Evolutionary conservation across 2,888 invertebrate species (phyloP).

Genomic region (Tetropium fuscum): DNA sequence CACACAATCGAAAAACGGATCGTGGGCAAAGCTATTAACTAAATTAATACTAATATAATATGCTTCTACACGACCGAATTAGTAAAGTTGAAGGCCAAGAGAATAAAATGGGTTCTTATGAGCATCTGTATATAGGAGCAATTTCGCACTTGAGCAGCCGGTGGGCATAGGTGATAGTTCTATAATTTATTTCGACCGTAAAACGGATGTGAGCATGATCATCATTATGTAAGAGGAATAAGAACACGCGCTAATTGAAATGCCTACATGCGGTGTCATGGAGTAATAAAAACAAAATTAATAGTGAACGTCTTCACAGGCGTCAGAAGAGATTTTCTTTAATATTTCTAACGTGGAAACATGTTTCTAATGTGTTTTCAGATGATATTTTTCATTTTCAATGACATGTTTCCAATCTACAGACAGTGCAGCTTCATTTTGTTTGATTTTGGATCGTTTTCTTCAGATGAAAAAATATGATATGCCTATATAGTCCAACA

Average conservation of each 20-base stretch:
- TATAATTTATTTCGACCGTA: constrained; percentile 6
- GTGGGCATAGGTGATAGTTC: neutral
- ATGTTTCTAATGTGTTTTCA: too few relatives aligned
- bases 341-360: too few relatives aligned
- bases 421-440: too few relatives aligned
- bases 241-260: neutral
- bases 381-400: too few relatives aligned
- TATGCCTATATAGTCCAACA: too few relatives aligned
- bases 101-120: neutral
- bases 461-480: too few relatives aligned
- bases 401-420: too few relatives aligned
- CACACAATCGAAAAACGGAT: neutral
- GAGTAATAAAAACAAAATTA: too few relatives aligned
- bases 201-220: neutral
- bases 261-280: too few relatives aligned
- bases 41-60: neutral
- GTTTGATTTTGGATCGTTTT: too few relatives aligned
- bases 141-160: neutral
- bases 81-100: neutral
- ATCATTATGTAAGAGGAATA: neutral
- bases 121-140: neutral
- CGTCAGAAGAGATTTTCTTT: too few relatives aligned
- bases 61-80: neutral
- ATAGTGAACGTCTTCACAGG: too few relatives aligned
- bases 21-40: neutral